Evolutionary conservation across 1,140 invertebrate genomes (phyloP), one percentile per base, ranked within the genome.

Genomic region (Ooceraea biroi): DNA sequence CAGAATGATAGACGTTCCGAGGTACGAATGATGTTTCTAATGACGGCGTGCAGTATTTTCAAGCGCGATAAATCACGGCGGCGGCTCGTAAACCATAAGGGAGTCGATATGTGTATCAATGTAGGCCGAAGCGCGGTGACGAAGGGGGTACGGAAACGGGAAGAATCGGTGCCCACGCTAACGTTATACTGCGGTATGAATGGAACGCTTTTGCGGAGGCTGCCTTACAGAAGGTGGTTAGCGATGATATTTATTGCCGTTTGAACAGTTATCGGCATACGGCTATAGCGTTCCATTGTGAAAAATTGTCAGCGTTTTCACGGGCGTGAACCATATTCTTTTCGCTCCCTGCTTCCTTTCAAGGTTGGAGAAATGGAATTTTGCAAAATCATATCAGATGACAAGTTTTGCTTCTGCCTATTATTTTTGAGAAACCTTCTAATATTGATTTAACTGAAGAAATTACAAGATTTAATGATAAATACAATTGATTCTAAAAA

Each of bases 161-260:
- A 84, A 85, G 80, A 84, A 74, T 55, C 65, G 22, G 50, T 82
- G 74, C 78, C 60, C 69, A 69, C 48, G 58, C 46, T 76, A 80
- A 85, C 82, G 63, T 88, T 69, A 80, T 44, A 63, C 86, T 25
- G 83, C 71, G 83, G 83, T 85, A 84, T 89, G 87, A 89, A 89
- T 89, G 88, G 87, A 89, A 86, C 71, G 86, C 74, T 88, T 87
- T 89, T 86, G 88, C 85, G 69, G 83, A 85, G 87, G 71, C 46
- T 76, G 86, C 85, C 87, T 88, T 86, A 83, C 84, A 86, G 74
- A 82, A 55, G 68, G 76, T 76, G 88, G 88, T 89, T 89, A 88
- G 84, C 72, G 71, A 83, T 86, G 88, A 89, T 89, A 89, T 89
- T 89, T 89, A 89, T 89, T 88, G 80, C 87, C 78, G 44, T 85